Conservation (phyloP, 2,113 vertebrate genomes). For the Silurus glanis region DNA sequence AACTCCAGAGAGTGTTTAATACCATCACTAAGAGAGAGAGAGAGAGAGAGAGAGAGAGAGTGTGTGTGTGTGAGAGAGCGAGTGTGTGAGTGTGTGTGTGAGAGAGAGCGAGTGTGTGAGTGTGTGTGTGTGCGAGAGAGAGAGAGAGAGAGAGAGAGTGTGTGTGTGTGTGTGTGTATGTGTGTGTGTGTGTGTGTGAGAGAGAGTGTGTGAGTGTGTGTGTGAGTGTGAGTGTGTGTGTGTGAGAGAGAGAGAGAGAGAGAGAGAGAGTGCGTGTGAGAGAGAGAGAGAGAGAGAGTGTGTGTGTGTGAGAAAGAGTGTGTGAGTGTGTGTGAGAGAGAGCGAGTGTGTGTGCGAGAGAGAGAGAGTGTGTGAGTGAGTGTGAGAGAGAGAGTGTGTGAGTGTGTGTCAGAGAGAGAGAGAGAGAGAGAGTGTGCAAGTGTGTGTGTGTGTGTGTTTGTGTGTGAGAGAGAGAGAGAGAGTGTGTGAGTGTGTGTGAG, state of each 20-base stretch:
- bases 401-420: neutral
- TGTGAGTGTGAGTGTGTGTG: neutral
- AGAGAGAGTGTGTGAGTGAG: neutral
- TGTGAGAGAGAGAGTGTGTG: neutral
- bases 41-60: neutral
- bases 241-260: neutral
- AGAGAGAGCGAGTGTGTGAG: too few relatives aligned
- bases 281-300: too few relatives aligned
- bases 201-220: neutral
- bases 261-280: too few relatives aligned
- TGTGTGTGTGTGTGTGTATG: neutral
- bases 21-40: neutral
- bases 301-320: too few relatives aligned
- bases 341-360: neutral
- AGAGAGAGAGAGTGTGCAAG: too few relatives aligned
- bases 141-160: neutral
- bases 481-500: neutral
- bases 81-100: too few relatives aligned
- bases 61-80: neutral
- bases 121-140: neutral
- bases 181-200: neutral
- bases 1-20: neutral
- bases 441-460: too few relatives aligned
- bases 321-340: neutral
- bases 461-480: neutral